These are phyloP conservation scores for Trinectes maculatus DNA, from an alignment of 2,113 vertebrate species.

Conservation along the genomic window DNA sequence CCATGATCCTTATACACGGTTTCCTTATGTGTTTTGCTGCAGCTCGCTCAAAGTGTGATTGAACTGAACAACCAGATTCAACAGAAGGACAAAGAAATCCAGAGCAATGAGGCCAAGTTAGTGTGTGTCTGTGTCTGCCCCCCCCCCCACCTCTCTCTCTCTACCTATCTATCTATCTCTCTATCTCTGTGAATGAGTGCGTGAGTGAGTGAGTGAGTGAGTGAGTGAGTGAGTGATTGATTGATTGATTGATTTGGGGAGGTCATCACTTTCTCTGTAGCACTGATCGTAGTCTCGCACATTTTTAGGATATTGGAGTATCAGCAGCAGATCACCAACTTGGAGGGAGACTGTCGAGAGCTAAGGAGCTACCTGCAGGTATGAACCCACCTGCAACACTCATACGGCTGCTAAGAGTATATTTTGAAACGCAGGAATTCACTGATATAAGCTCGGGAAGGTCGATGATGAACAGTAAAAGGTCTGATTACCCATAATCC, in stretches of 20 bases:
- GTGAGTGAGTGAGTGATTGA: neutral
- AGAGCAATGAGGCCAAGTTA: conserved; percentile 93
- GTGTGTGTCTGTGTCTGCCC: conserved; percentile 58
- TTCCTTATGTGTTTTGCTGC: conserved; percentile 70
- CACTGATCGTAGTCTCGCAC: too few relatives aligned
- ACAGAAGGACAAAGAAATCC: conserved; percentile 95
- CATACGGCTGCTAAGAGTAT: neutral
- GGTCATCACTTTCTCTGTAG: too few relatives aligned
- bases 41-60: conserved; percentile 96
- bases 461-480: conserved; percentile 82
- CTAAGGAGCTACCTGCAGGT: conserved; percentile 85
- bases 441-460: too few relatives aligned
- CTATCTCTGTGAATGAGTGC: too few relatives aligned
- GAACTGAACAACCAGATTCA: conserved; percentile 97
- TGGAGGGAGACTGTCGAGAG: conserved; percentile 91
- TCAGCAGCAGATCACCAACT: conserved; percentile 86
- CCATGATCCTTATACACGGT: too few relatives aligned
- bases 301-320: conserved; percentile 88
- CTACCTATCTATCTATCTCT: too few relatives aligned
- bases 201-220: neutral
- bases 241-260: neutral
- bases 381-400: neutral
- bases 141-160: too few relatives aligned
- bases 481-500: conserved; percentile 73
- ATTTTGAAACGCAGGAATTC: neutral